A percentile compares a stretch with the other conserved stretches of the same genome.
Conservation (phyloP, 1,140 invertebrate genomes). For the Drusus annulatus region DNA sequence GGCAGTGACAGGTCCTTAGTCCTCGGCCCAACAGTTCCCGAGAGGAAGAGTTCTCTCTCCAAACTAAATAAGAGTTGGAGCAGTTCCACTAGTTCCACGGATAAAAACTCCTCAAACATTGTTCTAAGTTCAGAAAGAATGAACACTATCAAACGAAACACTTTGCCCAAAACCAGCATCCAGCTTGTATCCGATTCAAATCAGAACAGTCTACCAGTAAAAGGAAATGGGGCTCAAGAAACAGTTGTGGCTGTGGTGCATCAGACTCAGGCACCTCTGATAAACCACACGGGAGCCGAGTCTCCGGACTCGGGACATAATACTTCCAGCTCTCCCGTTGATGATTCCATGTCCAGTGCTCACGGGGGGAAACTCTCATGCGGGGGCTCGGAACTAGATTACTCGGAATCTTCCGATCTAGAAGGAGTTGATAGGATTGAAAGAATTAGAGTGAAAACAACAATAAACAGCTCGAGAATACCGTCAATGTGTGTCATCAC, state of each 20-base stretch:
- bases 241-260: conserved; percentile 53
- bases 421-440: conserved; percentile 89
- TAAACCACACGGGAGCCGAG: conserved; percentile 71
- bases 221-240: conserved; percentile 30
- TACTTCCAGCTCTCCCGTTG: conserved; percentile 85
- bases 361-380: conserved; percentile 76
- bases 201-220: neutral
- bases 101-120: conserved; percentile 73
- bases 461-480: conserved; percentile 88
- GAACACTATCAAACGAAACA: conserved; percentile 73
- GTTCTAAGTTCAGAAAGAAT: conserved; percentile 71
- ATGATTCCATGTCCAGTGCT: conserved; percentile 79
- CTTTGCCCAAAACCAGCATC: conserved; percentile 36
- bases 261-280: conserved; percentile 26
- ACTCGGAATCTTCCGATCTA: conserved; percentile 87
- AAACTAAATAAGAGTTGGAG: conserved; percentile 69
- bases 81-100: conserved; percentile 69
- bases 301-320: conserved; percentile 86
- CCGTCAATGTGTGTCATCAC: conserved; percentile 95
- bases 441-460: conserved; percentile 87
- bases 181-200: conserved; percentile 31
- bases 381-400: conserved; percentile 78
- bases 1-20: conserved; percentile 73
- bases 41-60: conserved; percentile 80
- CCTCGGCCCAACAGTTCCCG: conserved; percentile 80